Evolutionary conservation across 2,113 vertebrate genomes (phyloP).

Genomic region (Elachura formosa): DNA sequence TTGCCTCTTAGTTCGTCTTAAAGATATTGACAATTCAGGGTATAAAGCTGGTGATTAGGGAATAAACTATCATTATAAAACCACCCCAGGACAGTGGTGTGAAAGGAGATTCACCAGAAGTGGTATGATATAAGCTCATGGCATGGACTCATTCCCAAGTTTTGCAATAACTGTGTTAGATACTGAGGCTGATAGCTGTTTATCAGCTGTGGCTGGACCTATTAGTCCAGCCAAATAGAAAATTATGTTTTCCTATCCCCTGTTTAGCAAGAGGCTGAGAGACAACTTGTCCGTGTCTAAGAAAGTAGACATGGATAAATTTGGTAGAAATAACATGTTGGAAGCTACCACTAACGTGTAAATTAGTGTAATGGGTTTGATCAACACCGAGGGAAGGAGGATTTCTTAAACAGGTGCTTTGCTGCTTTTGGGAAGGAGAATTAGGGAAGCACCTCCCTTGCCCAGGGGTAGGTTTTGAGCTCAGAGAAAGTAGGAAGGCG

Average conservation of each 20-base stretch:
- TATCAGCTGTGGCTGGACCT: neutral
- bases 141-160: neutral
- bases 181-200: neutral
- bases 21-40: neutral
- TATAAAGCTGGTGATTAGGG: neutral
- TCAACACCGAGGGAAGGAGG: neutral
- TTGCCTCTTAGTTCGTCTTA: neutral
- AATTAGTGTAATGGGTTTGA: neutral
- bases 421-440: neutral
- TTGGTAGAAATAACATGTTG: neutral
- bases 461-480: neutral
- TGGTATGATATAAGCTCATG: neutral
- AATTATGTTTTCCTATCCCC: neutral
- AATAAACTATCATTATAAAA: neutral
- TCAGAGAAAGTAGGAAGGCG: neutral
- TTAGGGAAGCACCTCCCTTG: neutral
- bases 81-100: neutral
- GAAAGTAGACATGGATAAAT: neutral
- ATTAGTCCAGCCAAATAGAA: neutral
- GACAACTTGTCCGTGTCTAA: neutral
- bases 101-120: neutral
- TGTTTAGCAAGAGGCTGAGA: neutral
- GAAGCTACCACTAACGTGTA: neutral
- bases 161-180: neutral
- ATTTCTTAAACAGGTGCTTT: neutral